Conservation (phyloP, 1,140 invertebrate genomes). For the Cherax destructor region DNA sequence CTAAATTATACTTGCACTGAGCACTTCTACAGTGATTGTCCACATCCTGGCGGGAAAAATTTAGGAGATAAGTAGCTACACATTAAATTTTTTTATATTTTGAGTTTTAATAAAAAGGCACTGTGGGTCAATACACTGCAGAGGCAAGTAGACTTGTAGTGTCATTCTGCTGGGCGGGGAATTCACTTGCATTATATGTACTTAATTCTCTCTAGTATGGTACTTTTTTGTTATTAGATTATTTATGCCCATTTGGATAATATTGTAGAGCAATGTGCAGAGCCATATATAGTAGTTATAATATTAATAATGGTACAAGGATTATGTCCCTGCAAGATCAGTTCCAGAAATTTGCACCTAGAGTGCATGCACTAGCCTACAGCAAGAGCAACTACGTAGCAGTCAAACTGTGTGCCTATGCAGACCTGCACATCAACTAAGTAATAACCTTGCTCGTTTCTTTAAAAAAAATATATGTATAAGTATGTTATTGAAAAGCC, state of each 20-base stretch:
- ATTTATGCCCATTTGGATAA: not conserved
- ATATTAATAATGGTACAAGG: not conserved
- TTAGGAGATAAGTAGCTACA: not conserved
- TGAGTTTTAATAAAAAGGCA: not conserved
- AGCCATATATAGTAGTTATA: not conserved
- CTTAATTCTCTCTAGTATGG: not conserved
- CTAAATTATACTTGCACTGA: not conserved
- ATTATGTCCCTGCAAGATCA: not conserved
- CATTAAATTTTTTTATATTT: not conserved
- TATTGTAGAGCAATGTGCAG: not conserved
- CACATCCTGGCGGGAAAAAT: not conserved
- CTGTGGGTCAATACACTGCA: not conserved
- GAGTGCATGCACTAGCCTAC: slow-evolving; percentile 5
- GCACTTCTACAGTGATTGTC: not conserved
- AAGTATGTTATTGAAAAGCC: not conserved
- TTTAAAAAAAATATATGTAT: not conserved
- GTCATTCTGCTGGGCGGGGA: not conserved
- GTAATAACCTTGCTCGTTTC: not conserved
- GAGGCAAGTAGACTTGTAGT: not conserved
- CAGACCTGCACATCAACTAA: not conserved
- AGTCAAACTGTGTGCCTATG: not conserved
- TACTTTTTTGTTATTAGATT: not conserved
- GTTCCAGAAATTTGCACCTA: not conserved
- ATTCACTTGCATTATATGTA: not conserved
- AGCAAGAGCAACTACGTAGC: slow-evolving; percentile 3